phyloP scores from a whole-genome alignment of 37 sponge, comb jelly and placozoan species.

The Cladorhizidae sp. region DNA sequence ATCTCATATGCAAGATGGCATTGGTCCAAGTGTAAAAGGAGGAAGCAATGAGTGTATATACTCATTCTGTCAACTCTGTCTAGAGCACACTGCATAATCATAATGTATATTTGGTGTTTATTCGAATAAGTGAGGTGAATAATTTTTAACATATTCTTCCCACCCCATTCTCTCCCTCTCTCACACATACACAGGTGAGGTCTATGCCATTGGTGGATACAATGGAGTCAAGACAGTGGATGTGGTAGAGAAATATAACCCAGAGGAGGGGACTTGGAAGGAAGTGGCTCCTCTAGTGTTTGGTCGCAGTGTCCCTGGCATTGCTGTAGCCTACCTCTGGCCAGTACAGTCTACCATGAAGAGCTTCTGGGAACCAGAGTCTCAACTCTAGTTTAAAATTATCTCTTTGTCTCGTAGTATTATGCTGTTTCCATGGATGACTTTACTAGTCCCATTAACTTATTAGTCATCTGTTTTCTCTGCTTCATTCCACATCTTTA shows the following conservation, averaged over 20 bases:
- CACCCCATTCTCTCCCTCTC: neutral
- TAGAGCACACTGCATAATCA: too few relatives aligned
- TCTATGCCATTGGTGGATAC: conserved; percentile 92
- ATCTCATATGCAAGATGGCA: too few relatives aligned
- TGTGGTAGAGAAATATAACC: conserved; percentile 86
- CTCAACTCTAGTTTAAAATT: conserved; percentile 43
- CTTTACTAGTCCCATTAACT: too few relatives aligned
- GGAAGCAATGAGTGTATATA: too few relatives aligned
- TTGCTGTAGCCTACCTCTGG: conserved; percentile 88
- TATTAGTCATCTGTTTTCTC: too few relatives aligned
- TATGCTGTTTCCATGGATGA: too few relatives aligned
- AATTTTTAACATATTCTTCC: neutral
- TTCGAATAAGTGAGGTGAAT: too few relatives aligned
- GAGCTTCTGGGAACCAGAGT: conserved; percentile 75
- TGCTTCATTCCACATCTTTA: too few relatives aligned
- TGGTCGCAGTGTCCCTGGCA: conserved; percentile 89
- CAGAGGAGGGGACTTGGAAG: conserved; percentile 77
- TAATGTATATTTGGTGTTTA: too few relatives aligned
- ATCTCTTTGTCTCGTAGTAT: too few relatives aligned
- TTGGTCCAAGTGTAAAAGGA: too few relatives aligned
- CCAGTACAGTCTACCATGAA: conserved; percentile 78
- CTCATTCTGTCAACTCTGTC: too few relatives aligned
- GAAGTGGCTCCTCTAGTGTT: conserved; percentile 75
- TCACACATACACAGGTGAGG: conserved; percentile 55
- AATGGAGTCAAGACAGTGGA: conserved; percentile 92